phyloP scores from a whole-genome alignment of 2,797 vertebrate species.

The Austrolebias charrua region DNA sequence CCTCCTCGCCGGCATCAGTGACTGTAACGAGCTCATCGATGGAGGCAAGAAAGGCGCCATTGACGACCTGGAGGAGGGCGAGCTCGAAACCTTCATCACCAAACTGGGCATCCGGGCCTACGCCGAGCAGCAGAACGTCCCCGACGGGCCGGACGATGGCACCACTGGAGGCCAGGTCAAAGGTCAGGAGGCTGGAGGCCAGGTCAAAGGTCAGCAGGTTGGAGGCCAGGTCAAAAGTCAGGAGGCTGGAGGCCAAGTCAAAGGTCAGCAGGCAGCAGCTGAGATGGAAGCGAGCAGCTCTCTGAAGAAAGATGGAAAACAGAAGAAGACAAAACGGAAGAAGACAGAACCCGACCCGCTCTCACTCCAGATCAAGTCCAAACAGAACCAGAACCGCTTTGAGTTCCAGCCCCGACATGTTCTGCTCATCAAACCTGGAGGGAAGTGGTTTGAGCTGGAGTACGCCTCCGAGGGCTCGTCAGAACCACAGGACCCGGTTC shows the following conservation, averaged over 20 bases:
- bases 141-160: conserved; percentile 46
- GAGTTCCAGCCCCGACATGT: conserved; percentile 82
- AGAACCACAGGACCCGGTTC: conserved; percentile 68
- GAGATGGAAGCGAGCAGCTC: conserved; percentile 40
- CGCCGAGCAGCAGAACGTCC: conserved; percentile 43
- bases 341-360: neutral
- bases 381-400: conserved; percentile 76
- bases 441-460: conserved; percentile 90
- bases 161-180: conserved; percentile 7
- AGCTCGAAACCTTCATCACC: conserved; percentile 87
- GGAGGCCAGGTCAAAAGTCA: too few relatives aligned
- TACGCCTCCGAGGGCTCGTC: conserved; percentile 79
- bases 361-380: conserved; percentile 60
- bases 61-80: conserved; percentile 91
- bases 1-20: conserved; percentile 83
- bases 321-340: conserved; percentile 48
- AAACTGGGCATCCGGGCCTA: conserved; percentile 83
- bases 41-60: conserved; percentile 90
- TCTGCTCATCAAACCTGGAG: conserved; percentile 86
- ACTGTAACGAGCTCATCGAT: conserved; percentile 84
- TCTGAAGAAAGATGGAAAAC: conserved; percentile 37
- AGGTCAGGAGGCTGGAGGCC: conserved; percentile 24
- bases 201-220: conserved; percentile 45
- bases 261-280: conserved; percentile 23
- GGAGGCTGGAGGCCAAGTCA: too few relatives aligned